These are phyloP conservation scores for Melangyna quadrimaculata DNA, from an alignment of 2,888 invertebrate genomes.

Conservation along the genomic window DNA sequence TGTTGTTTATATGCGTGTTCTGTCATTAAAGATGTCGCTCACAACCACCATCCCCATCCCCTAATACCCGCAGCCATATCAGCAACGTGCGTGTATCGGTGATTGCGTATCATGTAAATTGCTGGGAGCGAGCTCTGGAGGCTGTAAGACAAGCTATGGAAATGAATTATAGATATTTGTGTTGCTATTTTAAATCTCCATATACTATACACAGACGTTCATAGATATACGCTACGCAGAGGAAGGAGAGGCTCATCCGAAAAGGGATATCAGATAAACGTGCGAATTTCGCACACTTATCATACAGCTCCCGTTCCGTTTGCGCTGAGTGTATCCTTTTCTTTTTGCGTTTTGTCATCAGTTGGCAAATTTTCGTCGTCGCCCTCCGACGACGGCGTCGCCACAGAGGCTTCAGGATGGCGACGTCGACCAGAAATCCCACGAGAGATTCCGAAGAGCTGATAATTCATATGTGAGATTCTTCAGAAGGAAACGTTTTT, in stretches of 20 bases:
- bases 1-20: constrained; percentile 67
- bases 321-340: constrained; percentile 65
- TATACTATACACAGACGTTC: neutral
- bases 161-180: constrained; percentile 69
- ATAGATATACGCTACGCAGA: neutral
- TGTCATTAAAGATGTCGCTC: constrained; percentile 64
- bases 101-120: constrained; percentile 55
- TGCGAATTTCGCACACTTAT: constrained; percentile 72
- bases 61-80: neutral
- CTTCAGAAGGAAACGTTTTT: constrained; percentile 40
- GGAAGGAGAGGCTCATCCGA: constrained; percentile 12
- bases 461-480: constrained; percentile 71
- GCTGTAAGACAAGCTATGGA: constrained; percentile 47
- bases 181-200: constrained; percentile 65
- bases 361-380: constrained; percentile 68
- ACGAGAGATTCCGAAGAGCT: constrained; percentile 61
- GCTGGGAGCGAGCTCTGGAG: constrained; percentile 14
- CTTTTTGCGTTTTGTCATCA: constrained; percentile 69
- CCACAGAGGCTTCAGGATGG: neutral
- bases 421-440: constrained; percentile 52
- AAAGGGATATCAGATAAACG: constrained; percentile 71
- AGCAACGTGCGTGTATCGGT: neutral
- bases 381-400: neutral
- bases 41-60: neutral
- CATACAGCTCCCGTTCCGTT: constrained; percentile 47